Percentiles rank a stretch among this genome's conserved stretches.
Evolutionary conservation across 2,113 vertebrate species (phyloP).

Genomic region (Cygnus buccinator): DNA sequence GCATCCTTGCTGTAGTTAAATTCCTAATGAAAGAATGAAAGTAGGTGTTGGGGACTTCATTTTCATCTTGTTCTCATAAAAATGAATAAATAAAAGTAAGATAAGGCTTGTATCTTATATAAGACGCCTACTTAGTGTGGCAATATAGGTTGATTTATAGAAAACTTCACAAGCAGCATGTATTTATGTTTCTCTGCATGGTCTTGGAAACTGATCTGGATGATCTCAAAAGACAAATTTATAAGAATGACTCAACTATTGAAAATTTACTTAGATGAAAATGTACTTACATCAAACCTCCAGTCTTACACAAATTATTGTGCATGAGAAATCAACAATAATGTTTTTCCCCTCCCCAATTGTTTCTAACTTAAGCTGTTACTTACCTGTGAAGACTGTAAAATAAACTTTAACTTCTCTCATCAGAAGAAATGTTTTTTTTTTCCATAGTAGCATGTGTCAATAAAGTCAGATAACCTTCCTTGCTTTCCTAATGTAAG

Average conservation of each 20-base stretch:
- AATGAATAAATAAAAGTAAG: background rate
- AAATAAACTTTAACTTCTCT: background rate
- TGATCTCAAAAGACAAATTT: background rate
- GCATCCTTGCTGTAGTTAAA: background rate
- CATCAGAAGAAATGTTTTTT: background rate
- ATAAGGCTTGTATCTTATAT: background rate
- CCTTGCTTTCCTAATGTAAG: background rate
- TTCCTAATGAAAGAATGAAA: background rate
- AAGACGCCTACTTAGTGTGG: background rate
- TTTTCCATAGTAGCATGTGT: background rate
- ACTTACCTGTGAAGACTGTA: too few species aligned
- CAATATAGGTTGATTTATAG: fast-evolving
- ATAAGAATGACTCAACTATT: background rate
- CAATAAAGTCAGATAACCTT: background rate
- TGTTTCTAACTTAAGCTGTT: background rate
- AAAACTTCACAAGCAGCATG: background rate
- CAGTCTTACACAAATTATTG: background rate
- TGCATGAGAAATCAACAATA: background rate
- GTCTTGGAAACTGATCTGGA: background rate
- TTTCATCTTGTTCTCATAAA: background rate
- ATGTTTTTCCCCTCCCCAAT: background rate
- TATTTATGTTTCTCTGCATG: background rate
- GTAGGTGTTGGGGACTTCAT: background rate
- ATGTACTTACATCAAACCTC: background rate
- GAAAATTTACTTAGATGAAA: background rate